Conservation (phyloP, 1,140 invertebrate species). For the Aphis craccivora region DNA sequence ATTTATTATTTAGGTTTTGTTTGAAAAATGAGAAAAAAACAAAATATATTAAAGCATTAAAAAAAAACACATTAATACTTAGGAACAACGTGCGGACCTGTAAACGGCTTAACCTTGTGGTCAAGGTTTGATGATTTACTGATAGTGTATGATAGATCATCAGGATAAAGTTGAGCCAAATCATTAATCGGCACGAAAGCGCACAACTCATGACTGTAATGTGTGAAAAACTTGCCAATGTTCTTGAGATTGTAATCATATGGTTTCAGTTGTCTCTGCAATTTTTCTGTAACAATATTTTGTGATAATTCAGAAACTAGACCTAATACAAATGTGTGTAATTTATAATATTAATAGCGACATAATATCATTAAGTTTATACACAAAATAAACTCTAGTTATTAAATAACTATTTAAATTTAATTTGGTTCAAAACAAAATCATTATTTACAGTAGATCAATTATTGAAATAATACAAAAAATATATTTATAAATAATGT, state of each 20-base stretch:
- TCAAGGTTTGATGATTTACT: background rate
- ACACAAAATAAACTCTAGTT: background rate
- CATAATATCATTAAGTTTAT: background rate
- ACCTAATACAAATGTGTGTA: background rate
- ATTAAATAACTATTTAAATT: background rate
- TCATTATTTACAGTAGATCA: background rate
- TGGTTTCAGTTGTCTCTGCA: background rate
- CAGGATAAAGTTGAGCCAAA: slow-evolving; percentile 25
- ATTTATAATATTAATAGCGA: background rate
- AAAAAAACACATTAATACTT: slow-evolving; percentile 37
- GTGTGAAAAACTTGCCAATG: slow-evolving; percentile 31
- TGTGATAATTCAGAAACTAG: background rate
- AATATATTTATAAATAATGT: background rate
- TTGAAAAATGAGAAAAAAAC: background rate
- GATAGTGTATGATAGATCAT: slow-evolving; percentile 2
- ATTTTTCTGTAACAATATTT: slow-evolving; percentile 34
- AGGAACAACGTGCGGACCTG: slow-evolving; percentile 21
- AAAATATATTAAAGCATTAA: background rate
- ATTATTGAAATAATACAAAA: background rate
- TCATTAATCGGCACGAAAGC: background rate
- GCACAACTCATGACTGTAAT: background rate
- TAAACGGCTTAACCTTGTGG: background rate
- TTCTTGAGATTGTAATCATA: background rate
- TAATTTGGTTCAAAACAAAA: background rate
- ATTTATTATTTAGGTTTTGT: background rate